phyloP scores from a whole-genome alignment of 1,140 invertebrate genomes.

The Atta cephalotes region DNA sequence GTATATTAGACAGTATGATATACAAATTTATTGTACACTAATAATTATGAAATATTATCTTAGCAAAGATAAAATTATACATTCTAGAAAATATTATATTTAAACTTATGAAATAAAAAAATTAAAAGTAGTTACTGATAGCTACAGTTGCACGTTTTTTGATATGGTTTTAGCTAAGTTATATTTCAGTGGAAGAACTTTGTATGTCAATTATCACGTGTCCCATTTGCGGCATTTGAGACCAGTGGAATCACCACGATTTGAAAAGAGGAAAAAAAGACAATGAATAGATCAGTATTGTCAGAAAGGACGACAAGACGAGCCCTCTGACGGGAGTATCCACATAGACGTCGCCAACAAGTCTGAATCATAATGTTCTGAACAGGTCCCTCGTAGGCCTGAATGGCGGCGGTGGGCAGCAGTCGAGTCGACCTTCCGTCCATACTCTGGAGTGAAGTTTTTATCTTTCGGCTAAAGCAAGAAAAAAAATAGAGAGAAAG shows the following conservation, averaged over 20 bases:
- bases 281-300: neutral
- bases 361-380: slow-evolving; percentile 28
- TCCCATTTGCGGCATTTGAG: neutral
- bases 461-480: slow-evolving; percentile 36
- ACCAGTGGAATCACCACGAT: neutral
- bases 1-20: too few relatives aligned
- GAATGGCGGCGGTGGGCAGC: slow-evolving; percentile 52
- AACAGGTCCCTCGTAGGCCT: slow-evolving; percentile 21
- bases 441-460: slow-evolving; percentile 34
- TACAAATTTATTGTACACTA: neutral
- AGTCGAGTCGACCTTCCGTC: slow-evolving; percentile 36
- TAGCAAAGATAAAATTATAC: neutral
- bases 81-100: neutral
- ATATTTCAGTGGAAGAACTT: neutral
- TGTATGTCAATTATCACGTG: neutral
- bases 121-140: neutral
- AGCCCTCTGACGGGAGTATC: slow-evolving; percentile 19
- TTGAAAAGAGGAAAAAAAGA: neutral
- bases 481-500: neutral
- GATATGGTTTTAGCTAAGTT: neutral
- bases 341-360: slow-evolving; percentile 52
- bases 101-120: neutral
- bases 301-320: neutral
- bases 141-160: neutral
- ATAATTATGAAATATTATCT: neutral